phyloP scores from a whole-genome alignment of 2,888 invertebrate genomes.

The Lasius fuliginosus region DNA sequence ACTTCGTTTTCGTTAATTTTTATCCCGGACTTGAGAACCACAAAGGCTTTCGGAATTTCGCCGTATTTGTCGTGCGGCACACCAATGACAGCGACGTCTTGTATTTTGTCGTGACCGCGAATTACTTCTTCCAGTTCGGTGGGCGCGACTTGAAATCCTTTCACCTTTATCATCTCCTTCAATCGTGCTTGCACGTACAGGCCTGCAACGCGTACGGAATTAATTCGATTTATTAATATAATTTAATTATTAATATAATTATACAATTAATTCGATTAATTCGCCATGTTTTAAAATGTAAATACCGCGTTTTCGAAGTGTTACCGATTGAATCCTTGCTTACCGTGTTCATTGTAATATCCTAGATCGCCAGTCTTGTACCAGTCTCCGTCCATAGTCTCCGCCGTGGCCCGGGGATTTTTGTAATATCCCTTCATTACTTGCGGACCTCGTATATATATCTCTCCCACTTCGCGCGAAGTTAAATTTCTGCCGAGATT shows the following conservation, averaged over 20 bases:
- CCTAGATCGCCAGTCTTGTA: constrained; percentile 91
- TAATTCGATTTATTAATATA: no score
- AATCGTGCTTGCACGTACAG: constrained; percentile 92
- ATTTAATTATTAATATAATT: no score
- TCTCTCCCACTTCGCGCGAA: constrained; percentile 89
- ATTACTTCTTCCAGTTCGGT: constrained; percentile 93
- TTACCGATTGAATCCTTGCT: background rate
- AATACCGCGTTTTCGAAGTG: background rate
- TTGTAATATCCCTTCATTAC: constrained; percentile 94
- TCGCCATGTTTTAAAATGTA: background rate
- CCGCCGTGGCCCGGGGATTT: constrained; percentile 91
- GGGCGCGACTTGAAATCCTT: constrained; percentile 93
- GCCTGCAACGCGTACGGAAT: constrained; percentile 55
- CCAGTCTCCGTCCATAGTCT: constrained; percentile 92
- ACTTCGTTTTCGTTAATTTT: constrained; percentile 88
- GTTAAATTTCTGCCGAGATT: constrained; percentile 70
- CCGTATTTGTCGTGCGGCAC: constrained; percentile 90
- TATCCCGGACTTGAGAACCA: constrained; percentile 88
- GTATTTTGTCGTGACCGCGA: constrained; percentile 90
- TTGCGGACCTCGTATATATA: constrained; percentile 92
- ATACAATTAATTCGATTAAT: background rate
- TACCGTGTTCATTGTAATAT: constrained; percentile 89
- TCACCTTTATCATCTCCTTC: constrained; percentile 95
- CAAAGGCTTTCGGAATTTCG: constrained; percentile 91
- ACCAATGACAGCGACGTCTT: constrained; percentile 94